These are phyloP conservation scores for Melipona quadrifasciata DNA, from an alignment of 1,140 invertebrate genomes.

Conservation along the genomic window DNA sequence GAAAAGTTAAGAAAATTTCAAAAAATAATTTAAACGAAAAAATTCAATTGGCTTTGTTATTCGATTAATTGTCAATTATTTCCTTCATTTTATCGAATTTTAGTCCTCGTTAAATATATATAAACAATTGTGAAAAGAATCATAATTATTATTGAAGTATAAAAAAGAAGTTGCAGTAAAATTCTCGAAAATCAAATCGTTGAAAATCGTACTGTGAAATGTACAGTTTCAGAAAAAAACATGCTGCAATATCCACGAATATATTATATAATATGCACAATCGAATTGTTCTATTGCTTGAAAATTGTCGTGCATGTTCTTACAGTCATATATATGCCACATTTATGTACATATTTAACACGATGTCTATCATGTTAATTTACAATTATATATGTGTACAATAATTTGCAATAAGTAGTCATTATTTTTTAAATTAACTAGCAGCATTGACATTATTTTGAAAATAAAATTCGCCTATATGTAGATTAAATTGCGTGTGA, in stretches of 20 bases:
- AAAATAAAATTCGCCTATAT: not conserved
- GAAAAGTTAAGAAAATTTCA: not conserved
- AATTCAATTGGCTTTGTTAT: not conserved
- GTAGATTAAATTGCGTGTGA: not conserved
- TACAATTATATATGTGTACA: no score
- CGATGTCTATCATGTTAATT: no score
- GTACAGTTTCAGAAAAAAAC: no score
- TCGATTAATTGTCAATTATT: not conserved
- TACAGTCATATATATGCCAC: no score
- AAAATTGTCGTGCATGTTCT: no score
- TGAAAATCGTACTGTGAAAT: no score
- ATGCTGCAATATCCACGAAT: no score
- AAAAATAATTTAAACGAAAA: not conserved
- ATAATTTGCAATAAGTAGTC: not conserved
- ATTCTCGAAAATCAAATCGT: not conserved
- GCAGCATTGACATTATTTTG: not conserved
- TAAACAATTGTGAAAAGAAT: no score
- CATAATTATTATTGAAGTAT: not conserved
- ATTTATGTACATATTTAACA: no score
- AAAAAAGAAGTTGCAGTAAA: not conserved
- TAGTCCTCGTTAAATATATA: no score
- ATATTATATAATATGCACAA: no score
- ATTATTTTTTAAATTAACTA: not conserved
- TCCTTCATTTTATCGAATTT: not conserved
- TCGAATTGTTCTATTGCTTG: no score